Conservation (phyloP, 1,140 invertebrate genomes). For the Drosophila virilis region DNA sequence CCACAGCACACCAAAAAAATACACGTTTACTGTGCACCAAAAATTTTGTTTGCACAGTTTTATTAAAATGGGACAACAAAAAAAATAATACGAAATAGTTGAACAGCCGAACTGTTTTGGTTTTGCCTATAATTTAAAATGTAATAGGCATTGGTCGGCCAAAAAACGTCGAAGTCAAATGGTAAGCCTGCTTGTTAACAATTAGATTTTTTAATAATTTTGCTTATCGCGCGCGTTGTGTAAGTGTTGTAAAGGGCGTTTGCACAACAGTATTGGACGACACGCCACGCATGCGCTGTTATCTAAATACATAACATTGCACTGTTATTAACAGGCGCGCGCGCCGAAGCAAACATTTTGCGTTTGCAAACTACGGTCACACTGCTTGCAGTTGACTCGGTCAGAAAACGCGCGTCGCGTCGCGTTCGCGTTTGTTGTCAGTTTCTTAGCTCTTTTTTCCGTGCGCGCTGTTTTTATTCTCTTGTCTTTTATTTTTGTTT, state of each 20-base stretch:
- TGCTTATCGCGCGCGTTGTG: background rate
- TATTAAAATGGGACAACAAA: background rate
- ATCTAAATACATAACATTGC: slow-evolving; percentile 12
- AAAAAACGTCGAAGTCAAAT: background rate
- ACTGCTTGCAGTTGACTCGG: slow-evolving; percentile 53
- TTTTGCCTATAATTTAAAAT: background rate
- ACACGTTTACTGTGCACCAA: background rate
- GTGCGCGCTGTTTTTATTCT: slow-evolving; percentile 42
- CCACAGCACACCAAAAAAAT: background rate
- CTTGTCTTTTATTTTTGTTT: slow-evolving; percentile 32
- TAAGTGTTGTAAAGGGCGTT: slow-evolving; percentile 15
- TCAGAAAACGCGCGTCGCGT: slow-evolving; percentile 69
- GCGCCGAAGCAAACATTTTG: slow-evolving; percentile 35
- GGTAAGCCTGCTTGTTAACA: background rate
- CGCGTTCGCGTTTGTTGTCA: slow-evolving; percentile 65
- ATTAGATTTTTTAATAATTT: background rate
- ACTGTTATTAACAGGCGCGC: slow-evolving; percentile 44
- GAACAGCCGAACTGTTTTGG: background rate
- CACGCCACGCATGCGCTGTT: slow-evolving; percentile 46
- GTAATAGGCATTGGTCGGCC: background rate
- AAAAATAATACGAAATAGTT: slow-evolving; percentile 2
- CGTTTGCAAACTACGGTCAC: slow-evolving; percentile 34
- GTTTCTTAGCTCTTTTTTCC: slow-evolving; percentile 39
- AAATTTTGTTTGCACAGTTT: background rate
- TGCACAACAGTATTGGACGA: slow-evolving; percentile 50